Base-by-base conservation (phyloP, 2,113 vertebrate species). In the Micronycteris hirsuta region DNA sequence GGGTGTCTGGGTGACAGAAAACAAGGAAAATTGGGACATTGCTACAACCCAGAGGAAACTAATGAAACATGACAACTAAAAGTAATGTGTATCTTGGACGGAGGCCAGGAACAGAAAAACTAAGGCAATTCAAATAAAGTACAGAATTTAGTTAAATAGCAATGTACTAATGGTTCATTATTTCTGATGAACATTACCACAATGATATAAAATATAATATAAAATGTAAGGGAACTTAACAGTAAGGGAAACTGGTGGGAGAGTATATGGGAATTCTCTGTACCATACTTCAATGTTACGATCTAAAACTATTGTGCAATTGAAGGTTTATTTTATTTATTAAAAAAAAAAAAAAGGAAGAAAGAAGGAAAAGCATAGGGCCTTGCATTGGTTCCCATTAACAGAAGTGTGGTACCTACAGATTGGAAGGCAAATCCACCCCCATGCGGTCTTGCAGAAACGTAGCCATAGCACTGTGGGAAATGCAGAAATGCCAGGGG, bases 1-100 rank as follows among this genome's bases (percentile, higher is more conserved):
- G 52, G 86, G 31, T 45, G 14, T 73, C 52, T 78, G 77, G 54
- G 67, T 78, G 36, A 78, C 12, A 45, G 82, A 58, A 80, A 93
- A 54, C 31, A 84, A 61, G 28, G 68, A 81, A 90, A 81, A 77
- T 33, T 24, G 19, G 91, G 43, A 88, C 47, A 36, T 28, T 33
- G 17, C 38, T 74, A 71, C 38, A 89, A 19, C 4, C 7, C 22
- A 74, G 33, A 33, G 26, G 20, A 84, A 71, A 33, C n/a, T 58
- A 43, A 78, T 38, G 73, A 91, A 49, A 94, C 33, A 7, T 22
- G 74, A 52, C 45, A 77, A n/a, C 12, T 78, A 43, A 68, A 76
- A 19, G 17, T 20, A 8, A 33, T 49, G 17, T 63, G 38, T 17
- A 47, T 49, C 43, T 24, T 71, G 52, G 33, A 33, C 81, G 33